phyloP scores from a whole-genome alignment of 1,140 invertebrate genomes.

The Drosophila albomicans region DNA sequence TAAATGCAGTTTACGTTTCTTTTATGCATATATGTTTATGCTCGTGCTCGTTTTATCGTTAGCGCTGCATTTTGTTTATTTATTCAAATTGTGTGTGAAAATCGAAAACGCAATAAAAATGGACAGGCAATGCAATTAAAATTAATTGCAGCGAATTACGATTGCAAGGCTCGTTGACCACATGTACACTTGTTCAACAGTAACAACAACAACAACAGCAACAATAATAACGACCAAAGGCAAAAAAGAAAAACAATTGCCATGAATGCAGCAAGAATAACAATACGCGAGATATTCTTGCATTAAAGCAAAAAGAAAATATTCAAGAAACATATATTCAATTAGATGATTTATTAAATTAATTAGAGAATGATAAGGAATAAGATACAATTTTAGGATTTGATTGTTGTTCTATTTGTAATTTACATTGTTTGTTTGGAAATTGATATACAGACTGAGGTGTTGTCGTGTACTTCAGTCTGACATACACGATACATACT shows the following conservation, averaged over 20 bases:
- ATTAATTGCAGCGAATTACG: constrained; percentile 81
- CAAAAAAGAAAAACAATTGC: constrained; percentile 1
- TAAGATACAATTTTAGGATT: no score
- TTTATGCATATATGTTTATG: constrained; percentile 18
- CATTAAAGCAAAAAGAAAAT: background rate
- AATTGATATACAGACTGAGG: no score
- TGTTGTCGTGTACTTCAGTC: no score
- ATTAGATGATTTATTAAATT: no score
- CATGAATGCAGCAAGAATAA: constrained; percentile 10
- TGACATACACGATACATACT: no score
- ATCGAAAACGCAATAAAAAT: constrained; percentile 76
- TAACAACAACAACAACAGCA: constrained; percentile 18
- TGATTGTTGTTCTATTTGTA: no score
- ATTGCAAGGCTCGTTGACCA: constrained; percentile 44
- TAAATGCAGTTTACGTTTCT: constrained; percentile 69
- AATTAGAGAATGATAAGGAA: no score
- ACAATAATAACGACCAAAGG: background rate
- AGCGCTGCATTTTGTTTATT: constrained; percentile 71
- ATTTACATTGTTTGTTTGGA: no score
- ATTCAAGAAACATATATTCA: no score
- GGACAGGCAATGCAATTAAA: constrained; percentile 78
- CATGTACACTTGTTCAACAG: constrained; percentile 27
- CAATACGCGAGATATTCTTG: background rate
- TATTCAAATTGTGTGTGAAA: constrained; percentile 83
- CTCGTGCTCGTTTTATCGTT: constrained; percentile 12